Conservation (phyloP, 1,140 invertebrate genomes). For the Apis florea region DNA sequence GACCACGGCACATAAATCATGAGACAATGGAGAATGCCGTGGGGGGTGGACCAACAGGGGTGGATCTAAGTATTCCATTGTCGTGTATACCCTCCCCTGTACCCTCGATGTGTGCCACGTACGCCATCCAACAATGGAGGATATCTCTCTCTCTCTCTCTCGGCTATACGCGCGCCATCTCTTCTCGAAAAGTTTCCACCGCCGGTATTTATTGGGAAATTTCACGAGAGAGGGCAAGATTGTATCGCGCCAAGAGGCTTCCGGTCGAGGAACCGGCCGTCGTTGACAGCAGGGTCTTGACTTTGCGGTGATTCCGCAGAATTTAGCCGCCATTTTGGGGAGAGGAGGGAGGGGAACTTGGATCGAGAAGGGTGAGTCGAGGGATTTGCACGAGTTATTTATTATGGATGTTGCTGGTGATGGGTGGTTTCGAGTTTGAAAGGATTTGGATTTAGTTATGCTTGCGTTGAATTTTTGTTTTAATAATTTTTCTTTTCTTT, state of each 20-base stretch:
- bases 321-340: neutral
- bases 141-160: too few relatives aligned
- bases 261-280: neutral
- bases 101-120: slow-evolving; percentile 35
- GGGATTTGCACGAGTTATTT: neutral
- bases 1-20: slow-evolving; percentile 71
- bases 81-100: slow-evolving; percentile 37
- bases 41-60: slow-evolving; percentile 49
- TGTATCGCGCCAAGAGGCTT: slow-evolving; percentile 30
- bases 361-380: neutral
- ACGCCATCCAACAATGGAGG: slow-evolving; percentile 26
- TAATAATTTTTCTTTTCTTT: too few relatives aligned
- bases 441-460: too few relatives aligned
- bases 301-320: neutral
- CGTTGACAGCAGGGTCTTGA: too few relatives aligned
- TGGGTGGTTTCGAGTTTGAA: neutral
- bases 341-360: too few relatives aligned
- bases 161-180: neutral
- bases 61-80: slow-evolving; percentile 73
- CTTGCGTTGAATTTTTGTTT: neutral
- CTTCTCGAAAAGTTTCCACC: slow-evolving; percentile 35
- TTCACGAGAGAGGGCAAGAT: slow-evolving; percentile 19
- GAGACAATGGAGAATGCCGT: slow-evolving; percentile 69
- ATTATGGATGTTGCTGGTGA: neutral
- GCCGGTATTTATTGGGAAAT: slow-evolving; percentile 44